Evolutionary conservation across 1,140 invertebrate genomes (phyloP).

Genomic region (Drosophila saltans): DNA sequence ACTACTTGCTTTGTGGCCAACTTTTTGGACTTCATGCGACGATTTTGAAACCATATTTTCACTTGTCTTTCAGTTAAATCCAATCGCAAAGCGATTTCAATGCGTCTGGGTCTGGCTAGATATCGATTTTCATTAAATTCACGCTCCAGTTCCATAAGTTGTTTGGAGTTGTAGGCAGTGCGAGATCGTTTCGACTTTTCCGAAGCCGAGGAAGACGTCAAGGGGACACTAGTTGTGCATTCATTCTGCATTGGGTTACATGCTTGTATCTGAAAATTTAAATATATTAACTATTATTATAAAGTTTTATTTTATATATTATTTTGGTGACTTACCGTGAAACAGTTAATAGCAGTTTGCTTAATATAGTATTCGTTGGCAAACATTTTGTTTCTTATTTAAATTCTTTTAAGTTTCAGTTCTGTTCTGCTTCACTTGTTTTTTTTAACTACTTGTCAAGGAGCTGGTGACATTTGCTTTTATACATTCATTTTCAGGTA

Average conservation of each 20-base stretch:
- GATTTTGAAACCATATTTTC: conserved; percentile 91
- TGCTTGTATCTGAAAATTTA: conserved; percentile 14
- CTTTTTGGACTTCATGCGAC: conserved; percentile 76
- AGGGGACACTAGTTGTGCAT: neutral
- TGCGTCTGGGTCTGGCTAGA: conserved; percentile 90
- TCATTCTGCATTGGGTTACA: conserved; percentile 9
- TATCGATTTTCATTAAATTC: conserved; percentile 87
- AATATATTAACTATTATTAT: neutral
- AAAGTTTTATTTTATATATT: neutral
- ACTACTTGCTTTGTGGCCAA: conserved; percentile 27
- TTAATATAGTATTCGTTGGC: conserved; percentile 20
- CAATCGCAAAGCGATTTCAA: conserved; percentile 90
- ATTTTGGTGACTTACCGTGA: conserved; percentile 21
- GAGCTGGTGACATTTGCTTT: conserved; percentile 45
- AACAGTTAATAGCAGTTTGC: conserved; percentile 8
- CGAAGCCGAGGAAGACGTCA: neutral
- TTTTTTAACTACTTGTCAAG: conserved; percentile 67
- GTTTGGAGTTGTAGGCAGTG: conserved; percentile 91
- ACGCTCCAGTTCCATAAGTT: conserved; percentile 87
- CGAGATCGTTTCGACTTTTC: conserved; percentile 83
- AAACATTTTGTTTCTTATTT: conserved; percentile 44
- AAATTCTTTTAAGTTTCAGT: conserved; percentile 1
- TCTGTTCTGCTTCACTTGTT: conserved; percentile 40
- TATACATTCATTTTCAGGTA: conserved; percentile 58
- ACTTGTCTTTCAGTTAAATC: conserved; percentile 92